Evolutionary conservation across 2,888 invertebrate genomes (phyloP), one percentile per base, ranked within the genome.

Genomic region (Aspidiotus destructor): DNA sequence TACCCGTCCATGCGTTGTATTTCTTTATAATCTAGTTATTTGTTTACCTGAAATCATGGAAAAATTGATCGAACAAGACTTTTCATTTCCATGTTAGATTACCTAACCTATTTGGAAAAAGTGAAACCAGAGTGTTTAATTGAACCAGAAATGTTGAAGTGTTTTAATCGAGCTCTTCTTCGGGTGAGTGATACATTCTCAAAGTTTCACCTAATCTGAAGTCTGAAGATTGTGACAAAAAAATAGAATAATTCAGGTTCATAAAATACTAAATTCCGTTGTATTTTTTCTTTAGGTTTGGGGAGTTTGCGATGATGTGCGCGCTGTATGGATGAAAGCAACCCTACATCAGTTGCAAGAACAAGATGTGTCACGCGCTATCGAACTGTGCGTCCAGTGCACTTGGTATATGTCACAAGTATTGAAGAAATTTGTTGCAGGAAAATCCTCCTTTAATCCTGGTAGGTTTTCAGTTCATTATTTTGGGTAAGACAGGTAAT

Each of bases 231-330:
- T 28, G 28, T 28, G 28, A 28, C 28, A 28, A 28, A 28, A 28
- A 28, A 28, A 3, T 28, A 5, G 28, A 28, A 28, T 28, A 28
- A 28, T 28, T 28, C 28, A 28, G 28, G 28, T 28, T 28, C 5
- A 5, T n/a, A 5, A 28, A 28, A 28, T 28, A 28, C 28, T 28
- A 28, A 3, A 28, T 28, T 3, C 28, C 5, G 1, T 28, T 28
- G 28, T 28, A 28, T 28, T 48, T 11, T 41, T 57, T 58, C 28
- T 41, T 7, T 17, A 65, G 65, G 44, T 58, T 10, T 65, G 65
- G 65, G 57, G 15, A n/a, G 57, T 65, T 42, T 65, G 65, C 17
- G 65, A 65, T 40, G 55, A 65, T 15, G 65, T 65, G 9, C 6
- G 41, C 8, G 28, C 44, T 7, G 13, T 65, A 8, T 65, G 65